Percentiles rank a stretch among this genome's conserved stretches.
These are phyloP conservation scores for Gopherus flavomarginatus DNA, from an alignment of 2,113 vertebrate genomes.

Conservation along the genomic window DNA sequence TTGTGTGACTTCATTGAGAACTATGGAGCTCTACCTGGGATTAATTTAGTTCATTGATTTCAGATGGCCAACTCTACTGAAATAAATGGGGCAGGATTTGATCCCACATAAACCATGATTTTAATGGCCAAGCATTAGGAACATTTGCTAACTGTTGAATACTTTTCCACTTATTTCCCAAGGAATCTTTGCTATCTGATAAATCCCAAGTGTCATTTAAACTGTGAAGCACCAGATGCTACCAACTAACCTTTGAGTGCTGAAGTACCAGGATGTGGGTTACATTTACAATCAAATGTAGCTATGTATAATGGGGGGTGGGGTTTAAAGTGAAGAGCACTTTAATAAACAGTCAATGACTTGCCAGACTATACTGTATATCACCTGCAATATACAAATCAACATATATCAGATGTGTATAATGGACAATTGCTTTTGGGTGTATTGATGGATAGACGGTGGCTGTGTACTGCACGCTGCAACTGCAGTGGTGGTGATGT, in stretches of 20 bases:
- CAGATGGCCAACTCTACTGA: conserved; percentile 4
- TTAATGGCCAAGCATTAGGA: not conserved
- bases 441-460: not conserved
- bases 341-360: conserved; percentile 45
- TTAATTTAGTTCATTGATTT: not conserved
- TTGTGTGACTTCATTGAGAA: not conserved
- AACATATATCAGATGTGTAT: not conserved
- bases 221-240: not conserved
- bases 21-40: not conserved
- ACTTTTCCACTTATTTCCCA: conserved; percentile 16
- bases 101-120: not conserved
- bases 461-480: not conserved
- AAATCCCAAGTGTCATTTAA: conserved; percentile 37
- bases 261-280: conserved; percentile 13
- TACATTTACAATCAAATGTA: conserved; percentile 50
- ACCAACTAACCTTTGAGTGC: conserved; percentile 23
- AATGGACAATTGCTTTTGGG: not conserved
- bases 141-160: not conserved
- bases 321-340: conserved; percentile 34
- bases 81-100: not conserved
- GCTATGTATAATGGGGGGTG: not conserved
- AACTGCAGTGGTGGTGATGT: not conserved
- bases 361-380: conserved; percentile 1
- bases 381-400: not conserved
- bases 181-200: conserved; percentile 27